phyloP scores from a whole-genome alignment of 2,888 invertebrate species.

The Periphyllus acericola region DNA sequence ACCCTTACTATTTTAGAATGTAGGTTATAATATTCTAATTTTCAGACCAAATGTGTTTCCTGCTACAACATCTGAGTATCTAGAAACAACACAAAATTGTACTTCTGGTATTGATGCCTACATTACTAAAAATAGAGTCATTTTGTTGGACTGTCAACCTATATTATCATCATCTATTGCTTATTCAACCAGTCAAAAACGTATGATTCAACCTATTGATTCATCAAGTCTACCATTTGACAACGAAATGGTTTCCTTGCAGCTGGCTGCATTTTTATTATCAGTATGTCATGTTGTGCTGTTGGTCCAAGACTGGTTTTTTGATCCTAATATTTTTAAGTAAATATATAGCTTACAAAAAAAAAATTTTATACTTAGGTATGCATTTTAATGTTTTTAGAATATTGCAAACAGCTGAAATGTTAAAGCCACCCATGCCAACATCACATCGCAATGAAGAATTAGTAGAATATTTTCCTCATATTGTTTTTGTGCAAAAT shows the following conservation, averaged over 20 bases:
- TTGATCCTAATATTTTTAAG: conserved; percentile 84
- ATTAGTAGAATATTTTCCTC: conserved; percentile 82
- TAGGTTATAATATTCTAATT: not conserved
- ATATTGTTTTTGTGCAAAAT: conserved; percentile 85
- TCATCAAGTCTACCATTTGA: conserved; percentile 65
- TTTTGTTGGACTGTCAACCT: conserved; percentile 89
- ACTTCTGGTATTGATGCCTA: conserved; percentile 82
- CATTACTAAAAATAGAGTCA: conserved; percentile 78
- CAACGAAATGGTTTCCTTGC: conserved; percentile 78
- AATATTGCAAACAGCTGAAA: conserved; percentile 84
- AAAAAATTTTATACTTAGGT: conserved; percentile 2
- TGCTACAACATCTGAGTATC: conserved; percentile 31
- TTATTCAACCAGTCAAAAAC: conserved; percentile 42
- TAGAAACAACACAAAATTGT: conserved; percentile 70
- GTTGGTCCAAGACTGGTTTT: conserved; percentile 89
- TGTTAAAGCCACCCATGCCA: conserved; percentile 83
- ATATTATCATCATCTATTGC: conserved; percentile 75
- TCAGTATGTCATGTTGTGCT: conserved; percentile 91
- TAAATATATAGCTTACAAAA: conserved; percentile 64
- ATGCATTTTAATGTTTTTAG: conserved; percentile 68
- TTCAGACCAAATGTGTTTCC: conserved; percentile 44
- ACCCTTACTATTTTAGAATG: not conserved
- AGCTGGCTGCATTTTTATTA: conserved; percentile 84
- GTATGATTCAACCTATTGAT: conserved; percentile 68
- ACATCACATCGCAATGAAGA: conserved; percentile 74